Conservation (phyloP, 2,113 vertebrate species). For the Antechinus stuartii region DNA sequence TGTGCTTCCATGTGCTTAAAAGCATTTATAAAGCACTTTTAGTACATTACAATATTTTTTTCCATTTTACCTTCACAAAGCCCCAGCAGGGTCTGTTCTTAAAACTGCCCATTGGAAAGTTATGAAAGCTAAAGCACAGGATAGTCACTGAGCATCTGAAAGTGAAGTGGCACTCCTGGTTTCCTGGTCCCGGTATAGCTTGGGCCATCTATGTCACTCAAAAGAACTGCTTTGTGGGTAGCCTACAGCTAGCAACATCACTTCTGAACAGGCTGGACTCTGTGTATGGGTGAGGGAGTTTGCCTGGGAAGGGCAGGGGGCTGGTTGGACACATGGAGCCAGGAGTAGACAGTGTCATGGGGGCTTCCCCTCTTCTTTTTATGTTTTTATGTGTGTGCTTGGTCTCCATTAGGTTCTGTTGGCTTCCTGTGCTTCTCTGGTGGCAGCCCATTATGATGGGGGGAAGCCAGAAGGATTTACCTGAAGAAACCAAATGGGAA, state of each 20-base stretch:
- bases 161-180: background rate
- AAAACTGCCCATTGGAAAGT: background rate
- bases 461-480: background rate
- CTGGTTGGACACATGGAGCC: no score
- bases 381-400: slow-evolving; percentile 73
- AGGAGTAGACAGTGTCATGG: slow-evolving; percentile 81
- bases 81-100: background rate
- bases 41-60: background rate
- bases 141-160: background rate
- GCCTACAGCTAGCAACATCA: no score
- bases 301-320: no score
- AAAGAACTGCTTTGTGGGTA: no score
- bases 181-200: background rate
- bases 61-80: background rate
- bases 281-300: no score
- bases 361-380: slow-evolving; percentile 85
- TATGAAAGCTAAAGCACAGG: background rate
- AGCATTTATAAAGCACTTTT: background rate
- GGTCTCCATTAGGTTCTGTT: slow-evolving; percentile 81
- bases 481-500: slow-evolving; percentile 75
- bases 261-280: no score
- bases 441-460: slow-evolving; percentile 70
- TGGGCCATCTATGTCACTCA: background rate
- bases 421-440: slow-evolving; percentile 49
- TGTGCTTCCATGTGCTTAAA: background rate